Evolutionary conservation across 2,888 invertebrate species (phyloP), one percentile per base, ranked within the genome.

Genomic region (Strigamia transsilvanica): DNA sequence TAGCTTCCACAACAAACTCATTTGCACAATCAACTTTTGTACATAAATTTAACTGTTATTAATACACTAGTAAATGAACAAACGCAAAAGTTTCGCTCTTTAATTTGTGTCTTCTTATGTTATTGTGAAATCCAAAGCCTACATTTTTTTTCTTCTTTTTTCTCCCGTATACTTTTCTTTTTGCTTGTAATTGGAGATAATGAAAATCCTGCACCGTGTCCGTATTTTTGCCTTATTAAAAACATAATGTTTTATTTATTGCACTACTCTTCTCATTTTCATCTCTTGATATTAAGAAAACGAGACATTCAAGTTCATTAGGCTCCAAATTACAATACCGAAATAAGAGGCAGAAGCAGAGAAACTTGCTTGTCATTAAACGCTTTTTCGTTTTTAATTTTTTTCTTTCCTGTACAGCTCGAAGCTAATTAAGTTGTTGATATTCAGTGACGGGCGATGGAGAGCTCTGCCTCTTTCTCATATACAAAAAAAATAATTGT

Each of bases 1-100:
- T 73, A 73, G 73, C 73, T 73, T 73, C 73, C 73, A 73, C 73
- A 73, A 73, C 73, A 73, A 73, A 73, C 73, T 73, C 73, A 73
- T 73, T 73, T 73, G 73, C 73, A 73, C 73, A 73, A 73, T 73
- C 73, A 73, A 73, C 73, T 73, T 73, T 73, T 73, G 73, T 73
- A 73, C 73, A 73, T 73, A 73, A 73, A 73, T 73, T 73, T 73
- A 73, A 27, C 73, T 32, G 12, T 32, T 73, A 73, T 73, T 73
- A 73, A 73, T 73, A 73, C 32, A 32, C 73, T 27, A 13, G 73
- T 73, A 56, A 56, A 56, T 18, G 56, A n/a, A 56, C 56, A 73
- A 73, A 32, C 73, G 10, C 3, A 27, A 73, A 66, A 73, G 7
- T 73, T 73, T 73, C 27, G 12, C n/a, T 73, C 12, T 21, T 56